A percentile compares a stretch with the other conserved stretches of the same genome.
These are phyloP conservation scores for Opisthograptis luteolata DNA, from an alignment of 2,888 invertebrate genomes.

Conservation along the genomic window DNA sequence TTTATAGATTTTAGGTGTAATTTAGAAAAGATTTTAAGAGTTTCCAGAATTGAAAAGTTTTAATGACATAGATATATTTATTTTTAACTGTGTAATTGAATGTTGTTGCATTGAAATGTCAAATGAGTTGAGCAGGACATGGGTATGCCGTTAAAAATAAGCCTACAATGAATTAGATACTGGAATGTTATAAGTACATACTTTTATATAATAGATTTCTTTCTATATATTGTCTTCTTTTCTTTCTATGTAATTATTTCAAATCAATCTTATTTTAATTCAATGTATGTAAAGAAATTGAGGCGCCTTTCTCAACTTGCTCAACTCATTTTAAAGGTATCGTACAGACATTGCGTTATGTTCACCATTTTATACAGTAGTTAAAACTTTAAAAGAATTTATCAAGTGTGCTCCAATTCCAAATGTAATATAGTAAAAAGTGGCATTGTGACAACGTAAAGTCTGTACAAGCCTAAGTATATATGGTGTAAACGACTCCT, in stretches of 20 bases:
- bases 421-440: slow-evolving; percentile 7
- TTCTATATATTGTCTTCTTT: no score
- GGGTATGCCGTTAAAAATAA: not conserved
- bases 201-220: no score
- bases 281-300: no score
- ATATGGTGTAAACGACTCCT: not conserved
- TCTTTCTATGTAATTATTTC: no score
- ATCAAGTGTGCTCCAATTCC: slow-evolving; percentile 17
- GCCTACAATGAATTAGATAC: not conserved
- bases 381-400: slow-evolving; percentile 1
- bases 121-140: slow-evolving; percentile 6
- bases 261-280: no score
- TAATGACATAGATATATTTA: slow-evolving; percentile 69
- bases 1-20: slow-evolving; percentile 79
- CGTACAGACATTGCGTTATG: not conserved
- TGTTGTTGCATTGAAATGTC: not conserved
- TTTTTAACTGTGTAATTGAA: slow-evolving; percentile 46
- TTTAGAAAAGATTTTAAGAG: slow-evolving; percentile 73
- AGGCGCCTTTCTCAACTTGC: not conserved
- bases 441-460: not conserved
- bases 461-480: slow-evolving; percentile 1
- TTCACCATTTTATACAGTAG: not conserved
- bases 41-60: slow-evolving; percentile 74
- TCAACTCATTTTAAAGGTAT: slow-evolving; percentile 6
- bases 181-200: not conserved